phyloP scores from a whole-genome alignment of 2,113 vertebrate species.

The Corythaixoides concolor region DNA sequence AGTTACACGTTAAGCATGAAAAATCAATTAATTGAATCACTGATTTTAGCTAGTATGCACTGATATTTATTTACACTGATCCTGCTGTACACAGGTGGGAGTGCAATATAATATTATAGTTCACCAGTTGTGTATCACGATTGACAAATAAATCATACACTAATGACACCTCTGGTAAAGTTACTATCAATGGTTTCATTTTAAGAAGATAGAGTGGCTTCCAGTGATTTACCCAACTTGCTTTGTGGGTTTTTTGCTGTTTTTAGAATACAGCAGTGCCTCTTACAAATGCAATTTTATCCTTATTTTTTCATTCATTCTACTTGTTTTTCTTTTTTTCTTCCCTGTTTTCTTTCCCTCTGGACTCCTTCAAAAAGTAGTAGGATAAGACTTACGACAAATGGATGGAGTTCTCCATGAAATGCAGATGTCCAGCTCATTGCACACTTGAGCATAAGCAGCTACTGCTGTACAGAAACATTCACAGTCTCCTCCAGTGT shows the following conservation, averaged over 20 bases:
- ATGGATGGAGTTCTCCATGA: slow-evolving; percentile 87
- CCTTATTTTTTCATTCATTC: background rate
- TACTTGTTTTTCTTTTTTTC: background rate
- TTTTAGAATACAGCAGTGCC: background rate
- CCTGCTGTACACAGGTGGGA: background rate
- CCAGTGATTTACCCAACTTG: background rate
- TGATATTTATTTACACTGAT: background rate
- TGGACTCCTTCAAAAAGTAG: background rate
- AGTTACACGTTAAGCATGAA: background rate
- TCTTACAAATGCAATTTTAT: background rate
- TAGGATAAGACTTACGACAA: slow-evolving; percentile 84
- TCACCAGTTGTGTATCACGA: background rate
- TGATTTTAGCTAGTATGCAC: background rate
- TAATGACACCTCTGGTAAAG: background rate
- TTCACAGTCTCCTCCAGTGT: slow-evolving; percentile 92
- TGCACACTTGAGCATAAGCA: slow-evolving; percentile 89
- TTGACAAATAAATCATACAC: background rate
- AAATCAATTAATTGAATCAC: background rate
- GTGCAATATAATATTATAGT: background rate
- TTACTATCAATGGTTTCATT: background rate
- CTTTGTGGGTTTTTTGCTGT: background rate
- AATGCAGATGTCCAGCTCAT: slow-evolving; percentile 81
- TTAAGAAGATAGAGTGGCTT: background rate
- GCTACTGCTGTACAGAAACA: slow-evolving; percentile 94
- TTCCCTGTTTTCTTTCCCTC: background rate